A percentile compares a stretch with the other conserved stretches of the same genome.
These are phyloP conservation scores for Athene cunicularia DNA, from an alignment of 2,113 vertebrate species.

Conservation along the genomic window DNA sequence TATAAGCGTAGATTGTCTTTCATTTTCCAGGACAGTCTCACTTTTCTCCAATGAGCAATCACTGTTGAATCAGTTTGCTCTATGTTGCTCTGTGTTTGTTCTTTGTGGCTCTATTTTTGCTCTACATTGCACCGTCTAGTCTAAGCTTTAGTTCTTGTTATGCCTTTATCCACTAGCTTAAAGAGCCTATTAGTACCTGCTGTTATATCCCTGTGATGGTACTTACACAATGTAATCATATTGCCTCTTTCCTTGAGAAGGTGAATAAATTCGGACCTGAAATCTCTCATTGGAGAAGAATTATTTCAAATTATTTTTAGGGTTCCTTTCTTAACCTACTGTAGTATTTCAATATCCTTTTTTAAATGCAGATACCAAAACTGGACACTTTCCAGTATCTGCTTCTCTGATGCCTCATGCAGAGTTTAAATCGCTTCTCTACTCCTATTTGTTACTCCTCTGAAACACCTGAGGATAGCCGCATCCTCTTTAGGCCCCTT, in stretches of 20 bases:
- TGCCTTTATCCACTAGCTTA: not conserved
- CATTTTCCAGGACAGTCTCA: not conserved
- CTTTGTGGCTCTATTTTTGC: not conserved
- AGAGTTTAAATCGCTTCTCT: not conserved
- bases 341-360: not conserved
- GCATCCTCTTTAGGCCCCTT: not conserved
- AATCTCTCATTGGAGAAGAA: not conserved
- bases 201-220: not conserved
- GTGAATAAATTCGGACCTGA: not conserved
- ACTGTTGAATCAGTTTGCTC: not conserved
- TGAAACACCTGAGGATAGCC: not conserved
- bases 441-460: not conserved
- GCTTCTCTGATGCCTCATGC: not conserved
- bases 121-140: not conserved
- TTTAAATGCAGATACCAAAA: not conserved
- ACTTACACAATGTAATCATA: not conserved
- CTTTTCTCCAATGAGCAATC: not conserved
- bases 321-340: not conserved
- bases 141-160: not conserved
- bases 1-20: not conserved
- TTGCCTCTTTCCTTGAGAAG: not conserved
- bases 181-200: not conserved
- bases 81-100: not conserved
- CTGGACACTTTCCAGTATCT: not conserved
- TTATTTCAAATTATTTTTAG: not conserved